Evolutionary conservation across 2,113 vertebrate species (phyloP), one percentile per base, ranked within the genome.

Genomic region (Daubentonia madagascariensis): DNA sequence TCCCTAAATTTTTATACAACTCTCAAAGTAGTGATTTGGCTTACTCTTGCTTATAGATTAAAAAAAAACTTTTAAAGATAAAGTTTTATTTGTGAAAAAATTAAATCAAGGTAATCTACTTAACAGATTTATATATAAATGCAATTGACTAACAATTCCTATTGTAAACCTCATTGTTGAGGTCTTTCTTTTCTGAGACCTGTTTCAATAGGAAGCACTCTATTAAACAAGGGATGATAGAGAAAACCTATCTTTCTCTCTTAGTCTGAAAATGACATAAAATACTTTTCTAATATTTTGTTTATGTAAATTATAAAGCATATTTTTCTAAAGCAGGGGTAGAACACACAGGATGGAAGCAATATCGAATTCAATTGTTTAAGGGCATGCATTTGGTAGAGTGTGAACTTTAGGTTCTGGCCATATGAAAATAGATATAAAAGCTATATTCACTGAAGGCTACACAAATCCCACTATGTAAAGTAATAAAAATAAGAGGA

Each of bases 191-290:
- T 83, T 54, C 68, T 94, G 40, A 80, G 67, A 92, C 20, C 30
- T 91, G 37, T 89, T 94, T 96, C 76, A 89, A 22, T 81, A 90
- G 78, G 67, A 86, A 65, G 25, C 3, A 13, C 20, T 65, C 50
- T 89, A 8, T 70, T 59, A 85, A 97, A 84, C 8, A 87, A 78
- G 59, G 6, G 37, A 84, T 8, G 2, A 48, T 37, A 35, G 5
- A 85, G 50, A 50, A 57, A 80, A n/a, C 20, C 35, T 65, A n/a
- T 40, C 20, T 70, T 73, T 87, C 35, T 16, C 78, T 95, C 32
- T 79, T 67, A 68, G 32, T 78, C 96, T 94, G 75, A 87, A 92
- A 91, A 86, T 23, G 48, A 96, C 84, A 87, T 79, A 75, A 68
- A 85, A 43, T 95, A 54, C 7, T 59, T 75, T 89, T 70, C 14